A percentile compares a stretch with the other conserved stretches of the same genome.
phyloP scores from a whole-genome alignment of 2,113 vertebrate species.

The Rhea pennata region DNA sequence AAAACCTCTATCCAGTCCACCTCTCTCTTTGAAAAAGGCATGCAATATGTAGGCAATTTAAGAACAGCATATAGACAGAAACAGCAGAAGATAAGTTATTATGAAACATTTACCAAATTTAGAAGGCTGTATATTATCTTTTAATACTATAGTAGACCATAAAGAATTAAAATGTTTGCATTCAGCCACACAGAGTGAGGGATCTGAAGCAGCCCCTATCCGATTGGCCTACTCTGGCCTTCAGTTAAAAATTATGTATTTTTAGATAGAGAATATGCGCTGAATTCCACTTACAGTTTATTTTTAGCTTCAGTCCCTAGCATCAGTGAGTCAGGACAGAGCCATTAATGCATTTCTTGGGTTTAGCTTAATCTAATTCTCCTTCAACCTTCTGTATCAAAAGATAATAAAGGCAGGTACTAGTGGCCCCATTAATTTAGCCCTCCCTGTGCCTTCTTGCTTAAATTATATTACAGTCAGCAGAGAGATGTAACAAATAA shows the following conservation, averaged over 20 bases:
- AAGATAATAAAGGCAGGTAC: background rate
- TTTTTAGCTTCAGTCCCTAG: background rate
- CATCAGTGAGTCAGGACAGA: background rate
- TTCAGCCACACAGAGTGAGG: background rate
- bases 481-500: background rate
- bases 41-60: fast-evolving
- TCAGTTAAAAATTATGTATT: background rate
- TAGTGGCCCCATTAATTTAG: background rate
- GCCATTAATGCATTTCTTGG: background rate
- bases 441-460: background rate
- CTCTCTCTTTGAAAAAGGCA: fast-evolving
- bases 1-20: background rate
- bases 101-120: background rate
- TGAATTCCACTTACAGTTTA: background rate
- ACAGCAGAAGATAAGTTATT: background rate
- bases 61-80: background rate
- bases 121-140: background rate
- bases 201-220: background rate
- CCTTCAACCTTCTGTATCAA: background rate
- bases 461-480: background rate
- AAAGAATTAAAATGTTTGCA: background rate
- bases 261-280: background rate
- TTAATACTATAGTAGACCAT: background rate
- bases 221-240: background rate
- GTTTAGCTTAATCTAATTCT: background rate